These are phyloP conservation scores for Dicyrtomina minuta DNA, from an alignment of 2,888 invertebrate genomes.

Conservation along the genomic window DNA sequence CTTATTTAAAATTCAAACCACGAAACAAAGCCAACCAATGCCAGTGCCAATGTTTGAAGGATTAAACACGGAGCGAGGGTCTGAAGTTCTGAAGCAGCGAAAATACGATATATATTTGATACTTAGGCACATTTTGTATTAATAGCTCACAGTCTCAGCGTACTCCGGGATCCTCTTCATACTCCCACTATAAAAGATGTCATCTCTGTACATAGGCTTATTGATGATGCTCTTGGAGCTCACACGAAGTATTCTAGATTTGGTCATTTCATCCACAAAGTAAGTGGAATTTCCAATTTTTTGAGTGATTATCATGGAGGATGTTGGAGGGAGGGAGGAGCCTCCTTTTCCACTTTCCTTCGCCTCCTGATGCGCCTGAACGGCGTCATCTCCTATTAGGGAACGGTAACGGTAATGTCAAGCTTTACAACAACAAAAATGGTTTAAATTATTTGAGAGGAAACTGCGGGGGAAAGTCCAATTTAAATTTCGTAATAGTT, in stretches of 20 bases:
- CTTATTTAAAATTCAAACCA: too few species aligned
- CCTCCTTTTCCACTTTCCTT: neutral
- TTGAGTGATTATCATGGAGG: constrained; percentile 7
- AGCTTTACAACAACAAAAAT: neutral
- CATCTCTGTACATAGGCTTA: constrained; percentile 82
- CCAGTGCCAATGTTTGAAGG: too few species aligned
- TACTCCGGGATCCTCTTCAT: constrained; percentile 83
- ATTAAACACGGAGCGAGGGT: too few species aligned
- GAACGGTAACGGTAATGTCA: neutral
- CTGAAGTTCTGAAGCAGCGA: too few species aligned
- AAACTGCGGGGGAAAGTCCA: neutral
- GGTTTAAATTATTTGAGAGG: neutral
- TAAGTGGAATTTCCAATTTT: constrained; percentile 45
- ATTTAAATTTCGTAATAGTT: neutral
- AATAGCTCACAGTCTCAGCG: constrained; percentile 38
- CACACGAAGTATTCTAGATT: constrained; percentile 56
- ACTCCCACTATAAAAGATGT: constrained; percentile 88
- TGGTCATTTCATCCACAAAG: constrained; percentile 46
- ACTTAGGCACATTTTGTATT: neutral
- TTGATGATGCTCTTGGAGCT: constrained; percentile 52
- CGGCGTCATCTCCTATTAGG: neutral
- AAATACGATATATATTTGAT: too few species aligned
- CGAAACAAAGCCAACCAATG: too few species aligned
- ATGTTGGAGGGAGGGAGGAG: constrained; percentile 6
- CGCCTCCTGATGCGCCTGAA: neutral